A percentile compares a stretch with the other conserved stretches of the same genome.
These are phyloP conservation scores for Amblyjoppa proteus DNA, from an alignment of 2,888 invertebrate genomes.

Conservation along the genomic window DNA sequence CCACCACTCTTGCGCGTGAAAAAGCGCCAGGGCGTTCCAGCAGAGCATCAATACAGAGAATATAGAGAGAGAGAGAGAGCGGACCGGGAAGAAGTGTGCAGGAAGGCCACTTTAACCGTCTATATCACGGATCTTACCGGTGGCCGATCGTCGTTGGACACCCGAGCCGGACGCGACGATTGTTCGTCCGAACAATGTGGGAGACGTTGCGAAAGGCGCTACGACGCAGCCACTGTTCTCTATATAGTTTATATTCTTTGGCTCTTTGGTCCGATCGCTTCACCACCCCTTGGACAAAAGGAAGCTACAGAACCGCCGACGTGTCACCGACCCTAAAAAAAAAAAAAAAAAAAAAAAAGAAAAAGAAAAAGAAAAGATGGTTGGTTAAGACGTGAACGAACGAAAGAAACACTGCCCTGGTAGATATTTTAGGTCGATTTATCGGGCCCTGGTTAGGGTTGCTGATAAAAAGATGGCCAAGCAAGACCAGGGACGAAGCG, in stretches of 20 bases:
- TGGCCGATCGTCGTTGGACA: constrained; percentile 75
- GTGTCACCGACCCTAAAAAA: constrained; percentile 22
- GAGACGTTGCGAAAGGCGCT: background rate
- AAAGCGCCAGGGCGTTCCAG: background rate
- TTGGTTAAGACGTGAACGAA: too few relatives aligned
- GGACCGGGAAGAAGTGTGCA: constrained; percentile 7
- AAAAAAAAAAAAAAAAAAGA: constrained; percentile 24
- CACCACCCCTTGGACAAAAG: constrained; percentile 40
- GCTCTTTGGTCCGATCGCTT: constrained; percentile 34
- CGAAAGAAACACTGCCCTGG: too few relatives aligned
- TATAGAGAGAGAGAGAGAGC: background rate
- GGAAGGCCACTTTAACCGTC: constrained; percentile 12
- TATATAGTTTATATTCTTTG: background rate
- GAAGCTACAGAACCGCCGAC: constrained; percentile 38
- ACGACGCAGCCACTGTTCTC: constrained; percentile 9
- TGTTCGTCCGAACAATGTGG: constrained; percentile 75
- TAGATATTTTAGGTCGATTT: too few relatives aligned
- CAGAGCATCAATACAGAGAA: constrained; percentile 3
- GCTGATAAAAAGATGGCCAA: too few relatives aligned
- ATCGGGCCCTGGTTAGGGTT: too few relatives aligned
- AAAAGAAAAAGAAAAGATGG: background rate
- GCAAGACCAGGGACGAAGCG: too few relatives aligned
- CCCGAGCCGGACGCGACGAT: constrained; percentile 74
- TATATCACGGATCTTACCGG: constrained; percentile 76
- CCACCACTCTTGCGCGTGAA: background rate